Evolutionary conservation across 2,113 vertebrate species (phyloP).

Genomic region (Cranoglanis bouderius): DNA sequence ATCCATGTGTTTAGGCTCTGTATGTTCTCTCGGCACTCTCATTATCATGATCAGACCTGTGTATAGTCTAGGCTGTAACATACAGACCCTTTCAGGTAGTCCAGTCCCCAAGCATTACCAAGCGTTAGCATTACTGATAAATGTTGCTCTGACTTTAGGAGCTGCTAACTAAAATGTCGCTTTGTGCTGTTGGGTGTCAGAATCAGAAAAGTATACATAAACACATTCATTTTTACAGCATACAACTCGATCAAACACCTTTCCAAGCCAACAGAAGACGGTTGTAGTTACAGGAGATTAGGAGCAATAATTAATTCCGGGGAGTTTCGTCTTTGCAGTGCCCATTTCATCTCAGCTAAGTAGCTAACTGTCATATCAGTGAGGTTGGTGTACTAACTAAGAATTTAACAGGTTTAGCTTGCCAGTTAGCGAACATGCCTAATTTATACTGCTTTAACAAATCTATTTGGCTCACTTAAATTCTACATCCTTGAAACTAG

Average conservation of each 20-base stretch:
- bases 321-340: not conserved
- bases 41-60: not conserved
- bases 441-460: not conserved
- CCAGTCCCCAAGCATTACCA: not conserved
- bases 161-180: not conserved
- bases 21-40: not conserved
- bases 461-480: not conserved
- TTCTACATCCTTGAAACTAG: not conserved
- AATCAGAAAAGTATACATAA: not conserved
- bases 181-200: not conserved
- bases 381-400: not conserved
- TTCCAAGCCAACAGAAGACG: not conserved
- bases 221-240: not conserved
- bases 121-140: not conserved
- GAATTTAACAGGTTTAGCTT: not conserved
- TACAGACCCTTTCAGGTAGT: not conserved
- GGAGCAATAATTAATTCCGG: not conserved
- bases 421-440: not conserved
- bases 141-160: not conserved
- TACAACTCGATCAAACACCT: not conserved
- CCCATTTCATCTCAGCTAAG: not conserved
- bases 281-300: not conserved
- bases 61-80: not conserved
- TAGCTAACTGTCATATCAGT: not conserved
- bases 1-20: not conserved